Percentiles rank a stretch among this genome's conserved stretches.
These are phyloP conservation scores for Acropternis orthonyx DNA, from an alignment of 2,797 vertebrate genomes.

Conservation along the genomic window DNA sequence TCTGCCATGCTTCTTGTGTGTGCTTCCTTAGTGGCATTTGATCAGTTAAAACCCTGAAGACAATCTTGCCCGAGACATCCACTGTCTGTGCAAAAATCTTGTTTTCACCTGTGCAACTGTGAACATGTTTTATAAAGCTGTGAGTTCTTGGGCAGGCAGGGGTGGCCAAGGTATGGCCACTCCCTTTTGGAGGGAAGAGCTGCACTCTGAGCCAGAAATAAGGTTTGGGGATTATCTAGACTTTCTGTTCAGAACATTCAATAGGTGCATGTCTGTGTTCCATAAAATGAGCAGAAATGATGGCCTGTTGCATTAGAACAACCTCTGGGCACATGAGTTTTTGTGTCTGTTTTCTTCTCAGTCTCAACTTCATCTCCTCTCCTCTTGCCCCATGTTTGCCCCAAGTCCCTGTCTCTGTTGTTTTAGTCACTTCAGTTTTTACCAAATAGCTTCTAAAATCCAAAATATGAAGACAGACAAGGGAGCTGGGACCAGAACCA, in stretches of 20 bases:
- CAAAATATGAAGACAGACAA: accelerated
- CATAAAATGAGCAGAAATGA: neutral
- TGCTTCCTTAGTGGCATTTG: neutral
- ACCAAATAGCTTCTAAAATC: neutral
- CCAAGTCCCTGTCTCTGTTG: neutral
- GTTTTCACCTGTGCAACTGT: too few species aligned
- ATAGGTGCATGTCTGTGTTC: neutral
- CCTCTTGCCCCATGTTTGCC: neutral
- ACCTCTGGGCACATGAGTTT: neutral
- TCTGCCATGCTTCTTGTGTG: neutral
- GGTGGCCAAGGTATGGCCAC: neutral
- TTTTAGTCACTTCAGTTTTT: neutral
- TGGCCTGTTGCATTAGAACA: neutral
- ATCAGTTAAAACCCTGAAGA: neutral
- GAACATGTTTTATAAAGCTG: neutral
- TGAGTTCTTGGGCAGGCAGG: neutral
- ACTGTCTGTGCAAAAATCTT: neutral
- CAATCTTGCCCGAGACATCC: neutral
- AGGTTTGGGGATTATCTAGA: neutral
- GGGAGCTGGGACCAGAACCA: neutral
- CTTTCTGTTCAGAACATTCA: neutral
- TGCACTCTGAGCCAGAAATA: neutral
- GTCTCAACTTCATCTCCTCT: neutral
- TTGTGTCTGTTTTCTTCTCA: neutral
- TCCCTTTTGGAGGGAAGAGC: neutral